Evolutionary conservation across 1,140 invertebrate genomes (phyloP).

Genomic region (Cyrtorhinus lividipennis): DNA sequence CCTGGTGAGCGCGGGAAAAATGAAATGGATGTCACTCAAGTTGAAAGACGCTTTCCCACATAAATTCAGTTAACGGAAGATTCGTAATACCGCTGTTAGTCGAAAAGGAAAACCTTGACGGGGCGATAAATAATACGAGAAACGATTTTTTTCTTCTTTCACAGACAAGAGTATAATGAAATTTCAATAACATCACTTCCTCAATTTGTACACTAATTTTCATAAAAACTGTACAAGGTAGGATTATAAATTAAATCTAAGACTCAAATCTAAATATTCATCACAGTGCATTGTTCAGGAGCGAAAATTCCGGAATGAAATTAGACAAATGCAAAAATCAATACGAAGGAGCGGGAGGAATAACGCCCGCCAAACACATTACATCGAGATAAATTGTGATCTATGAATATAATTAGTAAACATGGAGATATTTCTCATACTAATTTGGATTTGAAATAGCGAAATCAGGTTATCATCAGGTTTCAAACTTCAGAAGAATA

Average conservation of each 20-base stretch:
- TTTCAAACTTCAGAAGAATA: not conserved
- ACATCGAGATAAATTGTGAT: not conserved
- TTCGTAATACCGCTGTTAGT: no score
- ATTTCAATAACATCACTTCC: not conserved
- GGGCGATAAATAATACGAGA: no score
- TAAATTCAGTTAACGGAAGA: no score
- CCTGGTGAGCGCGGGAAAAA: no score
- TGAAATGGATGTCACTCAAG: no score
- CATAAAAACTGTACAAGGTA: slow-evolving; percentile 2
- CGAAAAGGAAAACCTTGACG: no score
- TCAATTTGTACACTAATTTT: not conserved
- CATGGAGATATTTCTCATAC: no score
- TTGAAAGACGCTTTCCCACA: no score
- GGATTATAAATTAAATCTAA: not conserved
- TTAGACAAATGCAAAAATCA: not conserved
- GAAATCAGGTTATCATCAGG: not conserved
- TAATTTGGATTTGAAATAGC: not conserved
- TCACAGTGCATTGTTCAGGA: slow-evolving; percentile 8
- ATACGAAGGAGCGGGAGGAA: not conserved
- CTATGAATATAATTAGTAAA: no score
- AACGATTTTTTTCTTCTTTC: not conserved
- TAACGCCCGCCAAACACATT: not conserved
- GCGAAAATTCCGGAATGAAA: not conserved
- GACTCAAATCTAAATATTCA: not conserved
- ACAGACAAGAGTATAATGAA: not conserved